phyloP scores from a whole-genome alignment of 2,797 vertebrate genomes.

The Ceyx erithaca region DNA sequence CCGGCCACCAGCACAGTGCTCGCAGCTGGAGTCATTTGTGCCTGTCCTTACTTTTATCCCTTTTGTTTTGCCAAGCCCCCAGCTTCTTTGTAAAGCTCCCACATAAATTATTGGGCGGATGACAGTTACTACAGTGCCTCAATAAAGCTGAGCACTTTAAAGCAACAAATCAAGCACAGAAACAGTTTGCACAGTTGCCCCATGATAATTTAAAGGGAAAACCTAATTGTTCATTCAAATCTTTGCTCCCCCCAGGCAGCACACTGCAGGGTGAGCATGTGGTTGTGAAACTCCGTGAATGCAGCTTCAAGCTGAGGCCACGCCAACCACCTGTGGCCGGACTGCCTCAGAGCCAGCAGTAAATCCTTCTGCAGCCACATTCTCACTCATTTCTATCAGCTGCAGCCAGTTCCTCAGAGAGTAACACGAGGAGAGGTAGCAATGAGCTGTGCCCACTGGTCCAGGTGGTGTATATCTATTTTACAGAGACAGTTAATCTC shows the following conservation, averaged over 20 bases:
- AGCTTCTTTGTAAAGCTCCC: neutral
- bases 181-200: too few species aligned
- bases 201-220: neutral
- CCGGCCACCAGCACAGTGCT: rapidly evolving
- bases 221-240: neutral
- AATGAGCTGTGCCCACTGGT: rapidly evolving
- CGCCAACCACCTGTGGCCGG: neutral
- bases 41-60: neutral
- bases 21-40: neutral
- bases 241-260: neutral
- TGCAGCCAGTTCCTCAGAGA: neutral
- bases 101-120: neutral
- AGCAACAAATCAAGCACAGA: neutral
- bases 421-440: rapidly evolving
- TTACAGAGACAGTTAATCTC: neutral
- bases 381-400: neutral
- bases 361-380: neutral
- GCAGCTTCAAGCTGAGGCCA: neutral
- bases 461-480: neutral
- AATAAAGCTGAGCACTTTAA: neutral
- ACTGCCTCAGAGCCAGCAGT: neutral
- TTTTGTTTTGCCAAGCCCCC: neutral
- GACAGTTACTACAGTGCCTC: neutral
- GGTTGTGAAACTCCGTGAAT: rapidly evolving
- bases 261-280: rapidly evolving